A percentile compares a stretch with the other conserved stretches of the same genome.
Conservation (phyloP, 1,140 invertebrate genomes). For the Acromyrmex echinatior region DNA sequence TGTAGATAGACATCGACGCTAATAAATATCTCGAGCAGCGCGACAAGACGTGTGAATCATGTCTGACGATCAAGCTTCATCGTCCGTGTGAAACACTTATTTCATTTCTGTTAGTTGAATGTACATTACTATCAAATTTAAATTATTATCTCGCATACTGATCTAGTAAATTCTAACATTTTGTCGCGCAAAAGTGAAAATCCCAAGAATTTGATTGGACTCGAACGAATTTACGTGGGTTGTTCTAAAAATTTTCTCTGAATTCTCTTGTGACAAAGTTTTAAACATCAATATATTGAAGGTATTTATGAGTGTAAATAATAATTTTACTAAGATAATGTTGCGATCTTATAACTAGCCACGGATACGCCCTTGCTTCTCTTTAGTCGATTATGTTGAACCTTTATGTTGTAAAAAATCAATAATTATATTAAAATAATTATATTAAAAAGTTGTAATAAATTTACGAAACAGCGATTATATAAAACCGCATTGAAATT, state of each 20-base stretch:
- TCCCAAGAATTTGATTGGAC: background rate
- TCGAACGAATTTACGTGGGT: background rate
- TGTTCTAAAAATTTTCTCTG: too few species aligned
- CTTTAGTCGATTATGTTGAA: conserved; percentile 22
- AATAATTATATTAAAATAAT: background rate
- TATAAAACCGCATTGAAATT: conserved; percentile 1
- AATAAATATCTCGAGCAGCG: conserved; percentile 76
- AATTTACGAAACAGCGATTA: background rate
- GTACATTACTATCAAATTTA: conserved; percentile 60
- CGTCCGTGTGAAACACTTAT: conserved; percentile 54
- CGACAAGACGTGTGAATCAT: conserved; percentile 73
- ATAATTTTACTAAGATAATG: too few species aligned
- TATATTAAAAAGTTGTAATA: background rate
- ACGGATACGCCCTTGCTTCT: conserved; percentile 12
- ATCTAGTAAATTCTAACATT: background rate
- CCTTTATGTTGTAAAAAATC: background rate
- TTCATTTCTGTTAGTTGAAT: conserved; percentile 51
- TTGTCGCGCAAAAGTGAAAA: background rate
- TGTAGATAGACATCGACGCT: conserved; percentile 77
- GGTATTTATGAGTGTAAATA: too few species aligned
- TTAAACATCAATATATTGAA: too few species aligned
- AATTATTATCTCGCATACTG: conserved; percentile 9
- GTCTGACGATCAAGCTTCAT: background rate
- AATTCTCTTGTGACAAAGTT: too few species aligned
- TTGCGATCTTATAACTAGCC: background rate